A percentile compares a stretch with the other conserved stretches of the same genome.
Conservation (phyloP, 2,888 invertebrate species). For the Luperina testacea region DNA sequence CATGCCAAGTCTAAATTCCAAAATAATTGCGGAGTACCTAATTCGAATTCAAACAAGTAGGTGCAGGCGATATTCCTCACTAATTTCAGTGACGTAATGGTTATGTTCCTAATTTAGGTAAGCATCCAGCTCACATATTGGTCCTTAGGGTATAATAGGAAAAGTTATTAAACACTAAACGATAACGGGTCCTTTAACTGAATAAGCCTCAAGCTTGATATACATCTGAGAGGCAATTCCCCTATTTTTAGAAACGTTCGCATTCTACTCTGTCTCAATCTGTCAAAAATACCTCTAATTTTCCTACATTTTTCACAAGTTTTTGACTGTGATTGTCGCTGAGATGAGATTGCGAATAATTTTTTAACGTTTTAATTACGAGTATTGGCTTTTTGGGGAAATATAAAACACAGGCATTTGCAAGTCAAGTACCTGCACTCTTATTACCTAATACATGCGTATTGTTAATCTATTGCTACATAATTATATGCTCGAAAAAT, state of each 20-base stretch:
- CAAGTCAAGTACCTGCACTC: background rate
- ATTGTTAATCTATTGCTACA: no score
- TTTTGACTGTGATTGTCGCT: no score
- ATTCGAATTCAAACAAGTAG: background rate
- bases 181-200: slow-evolving; percentile 30
- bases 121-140: slow-evolving; percentile 32
- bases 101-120: slow-evolving; percentile 32
- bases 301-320: no score
- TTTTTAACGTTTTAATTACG: no score
- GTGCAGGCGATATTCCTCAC: background rate
- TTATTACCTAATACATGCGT: no score
- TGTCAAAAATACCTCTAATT: no score
- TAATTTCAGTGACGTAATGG: slow-evolving; percentile 23
- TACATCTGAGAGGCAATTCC: background rate
- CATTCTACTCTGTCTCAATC: no score
- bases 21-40: background rate
- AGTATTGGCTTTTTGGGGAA: no score
- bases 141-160: slow-evolving; percentile 44
- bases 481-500: no score
- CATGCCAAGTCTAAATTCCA: background rate
- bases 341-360: no score
- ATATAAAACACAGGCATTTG: background rate
- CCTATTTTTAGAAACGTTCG: no score
- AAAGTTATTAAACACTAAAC: slow-evolving; percentile 49
- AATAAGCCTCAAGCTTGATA: slow-evolving; percentile 15